phyloP scores from a whole-genome alignment of 2,797 vertebrate species.

The Eulemur albifrons region DNA sequence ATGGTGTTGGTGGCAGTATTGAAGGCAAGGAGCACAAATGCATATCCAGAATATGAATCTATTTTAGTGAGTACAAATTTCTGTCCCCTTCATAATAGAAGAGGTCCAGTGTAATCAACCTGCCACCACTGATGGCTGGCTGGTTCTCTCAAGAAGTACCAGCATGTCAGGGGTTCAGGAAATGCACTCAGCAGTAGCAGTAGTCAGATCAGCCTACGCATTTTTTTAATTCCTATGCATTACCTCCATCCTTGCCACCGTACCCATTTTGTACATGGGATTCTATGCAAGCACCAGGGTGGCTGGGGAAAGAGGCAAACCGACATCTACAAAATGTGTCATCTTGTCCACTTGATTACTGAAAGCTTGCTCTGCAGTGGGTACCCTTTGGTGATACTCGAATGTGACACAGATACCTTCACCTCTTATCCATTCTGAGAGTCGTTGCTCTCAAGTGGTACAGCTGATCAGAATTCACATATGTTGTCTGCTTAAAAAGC shows the following conservation, averaged over 20 bases:
- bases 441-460: not conserved
- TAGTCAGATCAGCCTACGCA: not conserved
- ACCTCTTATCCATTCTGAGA: not conserved
- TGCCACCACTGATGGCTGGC: not conserved
- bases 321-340: not conserved
- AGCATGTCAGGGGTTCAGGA: rapidly evolving
- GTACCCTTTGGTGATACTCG: not conserved
- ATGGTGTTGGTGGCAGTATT: not conserved
- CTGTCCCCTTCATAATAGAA: not conserved
- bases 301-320: not conserved
- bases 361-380: not conserved
- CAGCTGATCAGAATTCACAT: not conserved
- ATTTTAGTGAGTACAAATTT: not conserved
- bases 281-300: not conserved
- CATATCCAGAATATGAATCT: not conserved
- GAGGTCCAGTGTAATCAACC: not conserved
- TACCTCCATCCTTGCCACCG: not conserved
- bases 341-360: not conserved
- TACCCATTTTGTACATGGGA: not conserved
- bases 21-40: not conserved
- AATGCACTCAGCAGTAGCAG: not conserved
- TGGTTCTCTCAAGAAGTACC: not conserved
- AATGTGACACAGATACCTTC: not conserved
- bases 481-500: not conserved
- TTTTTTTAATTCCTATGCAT: not conserved